Base-by-base conservation (phyloP, 2,888 invertebrate species). In the Noctua janthina region DNA sequence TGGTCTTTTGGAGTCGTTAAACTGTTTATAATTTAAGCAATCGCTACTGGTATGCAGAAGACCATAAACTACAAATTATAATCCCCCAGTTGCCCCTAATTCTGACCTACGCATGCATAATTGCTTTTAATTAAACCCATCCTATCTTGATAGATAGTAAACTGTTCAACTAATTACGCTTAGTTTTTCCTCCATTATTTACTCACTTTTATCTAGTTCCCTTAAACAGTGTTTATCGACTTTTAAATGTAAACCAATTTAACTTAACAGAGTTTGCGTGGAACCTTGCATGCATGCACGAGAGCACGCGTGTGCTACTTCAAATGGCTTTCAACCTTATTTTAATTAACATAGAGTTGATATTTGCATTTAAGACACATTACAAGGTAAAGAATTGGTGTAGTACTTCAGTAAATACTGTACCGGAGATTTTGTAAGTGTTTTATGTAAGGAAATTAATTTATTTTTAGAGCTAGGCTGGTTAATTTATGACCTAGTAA, bases 181-280 rank as follows among this genome's bases (percentile, higher is more conserved):
- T 79, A 84, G 70, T 84, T 84, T 84, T 86, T 79, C 79, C 76
- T 64, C 56, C 83, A 86, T 88, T 87, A 87, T 88, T 87, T 82
- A 87, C 80, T 83, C 67, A 56, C 74, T 56, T 79, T 79, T 87
- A 86, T 88, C 88, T 84, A 88, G 70, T 77, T 64, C 54, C 82
- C 69, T 80, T 79, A 81, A 83, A 76, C 78, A 78, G 66, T 84
- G 76, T 86, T 89, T 89, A 89, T 89, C 84, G 88, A 89, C 81
- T 88, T 89, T 89, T 86, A 90, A 90, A 89, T 88, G 86, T 88
- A 88, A 90, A 88, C 89, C 86, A 90, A 90, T 90, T 90, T 90
- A 90, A 89, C 81, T 88, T 87, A 81, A 88, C 86, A 80, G 39
- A 84, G 83, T 86, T 89, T 81, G 87, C 88, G 87, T 89, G 86